Evolutionary conservation across 2,113 vertebrate species (phyloP).

Genomic region (Lepus europaeus): DNA sequence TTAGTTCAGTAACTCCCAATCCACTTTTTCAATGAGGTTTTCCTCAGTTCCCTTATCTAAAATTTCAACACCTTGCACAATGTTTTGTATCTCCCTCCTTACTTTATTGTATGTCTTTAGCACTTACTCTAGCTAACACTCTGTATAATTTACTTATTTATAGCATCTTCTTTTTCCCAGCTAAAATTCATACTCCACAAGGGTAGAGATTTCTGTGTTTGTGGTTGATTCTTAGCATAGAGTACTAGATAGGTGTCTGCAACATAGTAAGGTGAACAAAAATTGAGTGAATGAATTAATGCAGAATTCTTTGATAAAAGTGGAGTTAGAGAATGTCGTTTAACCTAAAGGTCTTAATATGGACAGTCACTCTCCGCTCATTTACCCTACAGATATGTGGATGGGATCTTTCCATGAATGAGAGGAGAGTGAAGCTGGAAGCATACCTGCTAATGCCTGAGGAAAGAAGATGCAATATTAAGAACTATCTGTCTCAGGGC

Average conservation of each 20-base stretch:
- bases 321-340: neutral
- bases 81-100: neutral
- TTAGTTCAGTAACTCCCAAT: neutral
- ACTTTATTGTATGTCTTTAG: neutral
- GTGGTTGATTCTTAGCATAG: neutral
- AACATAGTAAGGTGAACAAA: neutral
- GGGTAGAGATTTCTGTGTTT: conserved; percentile 37
- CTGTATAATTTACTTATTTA: neutral
- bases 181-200: neutral
- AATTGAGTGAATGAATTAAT: conserved; percentile 4
- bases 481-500: neutral
- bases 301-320: neutral
- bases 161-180: neutral
- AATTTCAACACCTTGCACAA: neutral
- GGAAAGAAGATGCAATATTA: neutral
- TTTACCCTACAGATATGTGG: neutral
- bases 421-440: neutral
- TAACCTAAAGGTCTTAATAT: neutral
- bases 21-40: neutral
- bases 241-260: neutral
- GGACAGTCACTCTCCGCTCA: neutral
- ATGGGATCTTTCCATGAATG: neutral
- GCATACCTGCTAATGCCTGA: neutral
- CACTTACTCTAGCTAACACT: neutral
- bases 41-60: neutral